A percentile compares a stretch with the other conserved stretches of the same genome.
Evolutionary conservation across 2,797 vertebrate species (phyloP).

Genomic region (Aulostomus chinensis): DNA sequence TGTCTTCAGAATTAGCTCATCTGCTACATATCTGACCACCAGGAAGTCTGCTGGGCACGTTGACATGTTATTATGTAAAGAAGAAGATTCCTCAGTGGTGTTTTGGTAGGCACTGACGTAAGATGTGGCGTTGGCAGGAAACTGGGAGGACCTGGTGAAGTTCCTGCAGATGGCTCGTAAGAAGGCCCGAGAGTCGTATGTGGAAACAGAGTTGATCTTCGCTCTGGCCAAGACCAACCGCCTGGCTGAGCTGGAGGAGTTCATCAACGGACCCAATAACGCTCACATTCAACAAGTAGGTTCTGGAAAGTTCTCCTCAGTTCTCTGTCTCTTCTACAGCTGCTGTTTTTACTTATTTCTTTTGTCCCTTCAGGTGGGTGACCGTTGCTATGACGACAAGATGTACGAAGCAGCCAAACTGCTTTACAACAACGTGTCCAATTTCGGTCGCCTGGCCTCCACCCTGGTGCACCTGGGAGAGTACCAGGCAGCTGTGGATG

Average conservation of each 20-base stretch:
- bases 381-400: conserved; percentile 91
- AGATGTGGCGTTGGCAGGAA: conserved; percentile 67
- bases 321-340: background rate
- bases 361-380: conserved; percentile 83
- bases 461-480: conserved; percentile 93
- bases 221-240: conserved; percentile 94
- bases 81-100: too few relatives aligned
- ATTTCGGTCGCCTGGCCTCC: conserved; percentile 91
- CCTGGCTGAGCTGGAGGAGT: conserved; percentile 95
- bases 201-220: conserved; percentile 94
- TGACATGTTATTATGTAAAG: too few relatives aligned
- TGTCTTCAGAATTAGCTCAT: background rate
- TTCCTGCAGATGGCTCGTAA: conserved; percentile 96
- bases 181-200: conserved; percentile 90
- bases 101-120: too few relatives aligned
- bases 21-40: too few relatives aligned
- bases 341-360: background rate
- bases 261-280: conserved; percentile 98
- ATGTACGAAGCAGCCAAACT: conserved; percentile 93
- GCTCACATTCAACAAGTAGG: conserved; percentile 98
- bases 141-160: conserved; percentile 96
- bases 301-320: background rate
- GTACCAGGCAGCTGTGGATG: conserved; percentile 93
- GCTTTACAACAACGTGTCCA: conserved; percentile 91
- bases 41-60: too few relatives aligned